A percentile compares a stretch with the other conserved stretches of the same genome.
Conservation (phyloP, 92 coral and sea anemone genomes). For the Actinostola sp. region DNA sequence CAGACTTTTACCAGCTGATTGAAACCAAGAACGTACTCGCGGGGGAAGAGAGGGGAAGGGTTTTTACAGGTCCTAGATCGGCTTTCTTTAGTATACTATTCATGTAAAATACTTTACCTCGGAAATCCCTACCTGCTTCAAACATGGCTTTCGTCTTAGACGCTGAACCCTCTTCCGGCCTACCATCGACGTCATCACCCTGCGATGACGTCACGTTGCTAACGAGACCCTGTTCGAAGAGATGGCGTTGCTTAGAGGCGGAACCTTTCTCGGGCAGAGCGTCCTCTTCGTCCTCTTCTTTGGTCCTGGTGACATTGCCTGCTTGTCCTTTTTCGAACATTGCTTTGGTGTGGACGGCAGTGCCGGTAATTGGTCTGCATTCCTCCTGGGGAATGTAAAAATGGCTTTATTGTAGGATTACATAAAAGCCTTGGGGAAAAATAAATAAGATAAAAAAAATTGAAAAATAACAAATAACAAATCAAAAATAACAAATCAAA, state of each 20-base stretch:
- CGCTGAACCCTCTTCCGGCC: conserved; percentile 68
- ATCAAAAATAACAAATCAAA: too few species aligned
- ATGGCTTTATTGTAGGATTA: not conserved
- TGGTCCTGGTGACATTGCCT: conserved; percentile 39
- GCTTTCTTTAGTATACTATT: too few species aligned
- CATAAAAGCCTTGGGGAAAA: not conserved
- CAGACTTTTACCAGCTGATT: too few species aligned
- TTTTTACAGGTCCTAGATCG: too few species aligned
- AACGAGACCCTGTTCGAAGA: conserved; percentile 50
- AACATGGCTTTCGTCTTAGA: conserved; percentile 68
- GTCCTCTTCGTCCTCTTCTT: conserved; percentile 31
- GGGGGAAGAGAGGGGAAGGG: too few species aligned
- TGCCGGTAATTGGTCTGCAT: conserved; percentile 22
- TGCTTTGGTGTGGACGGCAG: conserved; percentile 34
- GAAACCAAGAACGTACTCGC: too few species aligned
- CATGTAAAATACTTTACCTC: too few species aligned
- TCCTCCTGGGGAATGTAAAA: conserved; percentile 12
- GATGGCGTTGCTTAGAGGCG: conserved; percentile 41
- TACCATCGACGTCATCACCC: conserved; percentile 37
- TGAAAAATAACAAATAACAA: too few species aligned
- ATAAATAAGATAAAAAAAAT: too few species aligned
- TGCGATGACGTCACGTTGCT: conserved; percentile 45
- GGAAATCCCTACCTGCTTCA: conserved; percentile 34
- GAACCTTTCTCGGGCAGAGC: conserved; percentile 39
- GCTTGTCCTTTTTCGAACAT: conserved; percentile 66